A percentile compares a stretch with the other conserved stretches of the same genome.
Evolutionary conservation across 2,888 invertebrate species (phyloP).

Genomic region (Phaedon cochleariae): DNA sequence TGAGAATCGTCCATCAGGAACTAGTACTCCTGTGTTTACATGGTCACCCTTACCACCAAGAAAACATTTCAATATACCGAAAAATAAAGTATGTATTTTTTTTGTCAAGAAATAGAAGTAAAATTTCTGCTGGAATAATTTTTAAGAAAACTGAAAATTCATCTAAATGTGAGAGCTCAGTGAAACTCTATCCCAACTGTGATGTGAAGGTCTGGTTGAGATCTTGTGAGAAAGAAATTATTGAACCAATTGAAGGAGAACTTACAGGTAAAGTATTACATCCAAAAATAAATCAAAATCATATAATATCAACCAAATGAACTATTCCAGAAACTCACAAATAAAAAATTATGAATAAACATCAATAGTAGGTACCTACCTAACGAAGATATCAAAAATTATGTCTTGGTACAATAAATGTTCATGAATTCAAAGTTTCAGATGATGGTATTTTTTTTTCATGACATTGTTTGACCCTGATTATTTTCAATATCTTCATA

Average conservation of each 20-base stretch:
- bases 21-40: slow-evolving; percentile 42
- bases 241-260: slow-evolving; percentile 73
- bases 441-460: no score
- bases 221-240: slow-evolving; percentile 79
- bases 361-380: no score
- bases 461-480: no score
- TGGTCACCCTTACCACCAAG: slow-evolving; percentile 51
- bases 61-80: slow-evolving; percentile 40
- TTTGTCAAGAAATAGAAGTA: background rate
- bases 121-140: background rate
- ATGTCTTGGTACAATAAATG: no score
- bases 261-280: slow-evolving; percentile 64
- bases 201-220: slow-evolving; percentile 82
- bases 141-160: background rate
- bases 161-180: slow-evolving; percentile 6
- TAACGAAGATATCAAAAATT: no score
- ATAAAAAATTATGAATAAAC: no score
- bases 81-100: slow-evolving; percentile 42
- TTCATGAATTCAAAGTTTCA: no score
- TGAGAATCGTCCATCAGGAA: slow-evolving; percentile 26
- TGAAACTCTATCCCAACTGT: slow-evolving; percentile 67
- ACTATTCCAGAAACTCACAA: no score
- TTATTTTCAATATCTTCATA: no score
- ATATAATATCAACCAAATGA: background rate
- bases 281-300: background rate